Evolutionary conservation across 2,113 vertebrate species (phyloP).

Genomic region (Nycticebus coucang): DNA sequence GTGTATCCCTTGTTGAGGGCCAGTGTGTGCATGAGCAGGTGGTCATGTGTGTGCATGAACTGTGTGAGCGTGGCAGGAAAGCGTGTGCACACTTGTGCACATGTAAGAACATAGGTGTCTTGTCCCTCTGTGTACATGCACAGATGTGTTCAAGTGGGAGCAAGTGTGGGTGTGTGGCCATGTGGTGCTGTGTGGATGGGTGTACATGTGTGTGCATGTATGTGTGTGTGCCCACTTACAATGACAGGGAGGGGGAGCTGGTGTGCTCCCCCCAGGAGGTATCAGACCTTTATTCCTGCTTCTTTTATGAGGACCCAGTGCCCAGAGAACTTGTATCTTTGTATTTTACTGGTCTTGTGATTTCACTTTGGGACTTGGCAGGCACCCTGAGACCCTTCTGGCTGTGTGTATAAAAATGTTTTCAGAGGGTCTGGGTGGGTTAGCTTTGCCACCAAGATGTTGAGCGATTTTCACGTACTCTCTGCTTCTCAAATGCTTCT

Average conservation of each 20-base stretch:
- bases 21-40: fast-evolving
- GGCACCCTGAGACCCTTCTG: fast-evolving
- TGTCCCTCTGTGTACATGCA: fast-evolving
- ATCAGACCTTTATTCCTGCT: neutral
- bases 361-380: conserved; percentile 25
- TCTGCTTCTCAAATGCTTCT: fast-evolving
- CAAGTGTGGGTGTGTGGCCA: fast-evolving
- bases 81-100: no score
- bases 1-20: neutral
- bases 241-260: no score
- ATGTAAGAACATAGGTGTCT: neutral
- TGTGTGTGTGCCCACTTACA: fast-evolving
- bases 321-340: neutral
- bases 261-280: neutral
- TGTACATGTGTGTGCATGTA: fast-evolving
- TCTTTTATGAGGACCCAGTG: neutral
- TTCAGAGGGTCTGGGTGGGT: neutral
- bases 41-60: no score
- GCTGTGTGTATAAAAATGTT: neutral
- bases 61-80: neutral
- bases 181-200: neutral
- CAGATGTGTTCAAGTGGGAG: no score
- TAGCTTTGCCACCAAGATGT: neutral
- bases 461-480: neutral
- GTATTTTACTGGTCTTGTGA: conserved; percentile 8